Percentiles rank a stretch among this genome's conserved stretches.
Conservation (phyloP, 2,797 vertebrate species). For the Falco rusticolus region DNA sequence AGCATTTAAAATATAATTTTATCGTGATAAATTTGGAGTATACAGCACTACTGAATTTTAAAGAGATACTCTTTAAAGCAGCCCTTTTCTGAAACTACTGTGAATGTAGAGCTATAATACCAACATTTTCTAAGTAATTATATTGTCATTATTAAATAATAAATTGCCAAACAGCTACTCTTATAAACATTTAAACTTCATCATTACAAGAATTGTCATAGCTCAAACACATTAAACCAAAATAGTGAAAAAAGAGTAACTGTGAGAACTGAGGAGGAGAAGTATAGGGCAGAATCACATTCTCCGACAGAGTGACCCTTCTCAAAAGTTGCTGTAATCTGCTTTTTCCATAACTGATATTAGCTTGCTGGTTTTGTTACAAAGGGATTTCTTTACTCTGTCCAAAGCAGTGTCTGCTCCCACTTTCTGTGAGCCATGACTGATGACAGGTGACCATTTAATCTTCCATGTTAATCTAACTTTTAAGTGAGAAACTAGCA, state of each 20-base stretch:
- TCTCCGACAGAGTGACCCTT: not conserved
- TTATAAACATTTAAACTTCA: not conserved
- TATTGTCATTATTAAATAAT: not conserved
- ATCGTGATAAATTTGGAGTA: not conserved
- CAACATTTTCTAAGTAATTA: not conserved
- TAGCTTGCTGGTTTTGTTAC: not conserved
- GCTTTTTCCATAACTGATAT: not conserved
- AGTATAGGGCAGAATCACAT: not conserved
- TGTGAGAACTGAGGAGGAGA: not conserved
- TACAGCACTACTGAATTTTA: not conserved
- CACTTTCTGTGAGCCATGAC: not conserved
- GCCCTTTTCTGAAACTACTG: not conserved
- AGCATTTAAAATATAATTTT: not conserved
- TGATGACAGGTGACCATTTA: not conserved
- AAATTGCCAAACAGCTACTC: not conserved
- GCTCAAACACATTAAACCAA: not conserved
- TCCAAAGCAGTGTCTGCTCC: not conserved
- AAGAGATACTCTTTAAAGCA: not conserved
- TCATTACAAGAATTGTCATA: not conserved
- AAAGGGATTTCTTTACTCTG: not conserved
- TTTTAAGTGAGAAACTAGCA: not conserved
- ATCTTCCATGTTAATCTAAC: not conserved
- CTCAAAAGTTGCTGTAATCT: not conserved
- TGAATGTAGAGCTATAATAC: not conserved
- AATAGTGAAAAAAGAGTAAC: not conserved